Base-by-base conservation (phyloP, 2,797 vertebrate genomes). In the Rhinatrema bivittatum region DNA sequence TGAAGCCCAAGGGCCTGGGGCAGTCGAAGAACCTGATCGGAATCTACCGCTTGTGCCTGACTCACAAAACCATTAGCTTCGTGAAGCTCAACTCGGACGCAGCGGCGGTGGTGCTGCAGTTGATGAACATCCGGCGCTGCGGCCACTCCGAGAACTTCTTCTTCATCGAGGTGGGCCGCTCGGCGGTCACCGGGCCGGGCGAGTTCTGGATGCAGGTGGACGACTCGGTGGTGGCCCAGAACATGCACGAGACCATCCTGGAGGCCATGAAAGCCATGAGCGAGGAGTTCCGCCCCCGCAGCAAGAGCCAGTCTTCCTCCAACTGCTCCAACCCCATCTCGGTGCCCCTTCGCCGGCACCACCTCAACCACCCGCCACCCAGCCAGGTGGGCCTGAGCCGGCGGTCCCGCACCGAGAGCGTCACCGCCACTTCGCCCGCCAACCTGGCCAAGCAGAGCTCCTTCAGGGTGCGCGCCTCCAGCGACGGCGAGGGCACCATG, bases 151-250 rank as follows among this genome's bases (percentile, higher is more conserved):
- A 92, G 56, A 89, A 90, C 63, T 92, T 90, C 58, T 92, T 92
- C 63, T 92, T 91, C 59, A 91, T 92, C 5, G 89, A 92, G 68
- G 89, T 92, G 50, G 89, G 89, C 26, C 80, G 89, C 16, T 92
- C 89, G 0, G 89, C 89, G 0, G 87, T 91, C 45, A 92, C 89
- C 0, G 89, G 89, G 2, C 84, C 88, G 0, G 89, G 89, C 4
- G 89, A 92, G 59, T 91, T 92, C 53, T 92, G 89, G 89, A 92
- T 92, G 89, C 89, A 91, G 49, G 89, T 92, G 35, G 89, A 91
- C 29, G 89, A 92, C 34, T 89, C 89, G 0, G 89, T 92, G 25
- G 89, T 91, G 41, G 89, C 89, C 0, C 89, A 91, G 70, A 91
- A 88, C 58, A 91, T 91, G 89, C 89, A 91, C 1, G 89, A 91